Percentiles rank a stretch among this genome's conserved stretches.
These are phyloP conservation scores for Galaxias olidus DNA, from an alignment of 2,797 vertebrate genomes.

Conservation along the genomic window DNA sequence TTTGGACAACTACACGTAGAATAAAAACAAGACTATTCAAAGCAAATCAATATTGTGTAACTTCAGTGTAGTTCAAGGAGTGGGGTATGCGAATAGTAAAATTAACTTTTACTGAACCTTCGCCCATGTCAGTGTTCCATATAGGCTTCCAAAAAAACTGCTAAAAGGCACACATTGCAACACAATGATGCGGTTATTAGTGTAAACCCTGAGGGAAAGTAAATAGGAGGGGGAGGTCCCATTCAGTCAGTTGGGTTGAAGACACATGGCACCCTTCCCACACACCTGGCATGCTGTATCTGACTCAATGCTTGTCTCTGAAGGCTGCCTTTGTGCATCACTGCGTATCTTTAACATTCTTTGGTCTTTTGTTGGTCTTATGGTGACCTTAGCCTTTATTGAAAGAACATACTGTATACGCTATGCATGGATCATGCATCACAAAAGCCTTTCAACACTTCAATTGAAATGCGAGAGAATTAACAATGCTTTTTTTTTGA, in stretches of 20 bases:
- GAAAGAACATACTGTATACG: no score
- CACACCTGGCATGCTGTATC: conserved; percentile 64
- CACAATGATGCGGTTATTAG: conserved; percentile 22
- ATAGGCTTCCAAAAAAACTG: conserved; percentile 27
- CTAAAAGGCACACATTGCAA: conserved; percentile 26
- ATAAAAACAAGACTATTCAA: conserved; percentile 9
- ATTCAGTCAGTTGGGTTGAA: conserved; percentile 19
- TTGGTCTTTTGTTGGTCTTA: conserved; percentile 29
- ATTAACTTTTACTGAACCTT: conserved; percentile 20
- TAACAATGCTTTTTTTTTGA: background rate
- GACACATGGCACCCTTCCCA: conserved; percentile 56
- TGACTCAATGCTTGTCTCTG: conserved; percentile 43
- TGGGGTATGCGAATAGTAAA: conserved; percentile 21
- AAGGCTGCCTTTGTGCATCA: conserved; percentile 67
- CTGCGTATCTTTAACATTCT: conserved; percentile 60
- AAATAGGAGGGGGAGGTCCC: conserved; percentile 20
- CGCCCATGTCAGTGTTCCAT: background rate
- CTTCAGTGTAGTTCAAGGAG: conserved; percentile 19
- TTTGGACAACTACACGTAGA: background rate
- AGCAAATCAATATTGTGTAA: conserved; percentile 10
- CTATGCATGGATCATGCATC: no score
- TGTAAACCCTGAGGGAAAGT: conserved; percentile 37
- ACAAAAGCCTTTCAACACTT: no score
- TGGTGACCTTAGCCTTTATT: no score
- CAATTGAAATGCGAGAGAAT: no score